These are phyloP conservation scores for Anolis apletophallus DNA, from an alignment of 2,797 vertebrate genomes.

Conservation along the genomic window DNA sequence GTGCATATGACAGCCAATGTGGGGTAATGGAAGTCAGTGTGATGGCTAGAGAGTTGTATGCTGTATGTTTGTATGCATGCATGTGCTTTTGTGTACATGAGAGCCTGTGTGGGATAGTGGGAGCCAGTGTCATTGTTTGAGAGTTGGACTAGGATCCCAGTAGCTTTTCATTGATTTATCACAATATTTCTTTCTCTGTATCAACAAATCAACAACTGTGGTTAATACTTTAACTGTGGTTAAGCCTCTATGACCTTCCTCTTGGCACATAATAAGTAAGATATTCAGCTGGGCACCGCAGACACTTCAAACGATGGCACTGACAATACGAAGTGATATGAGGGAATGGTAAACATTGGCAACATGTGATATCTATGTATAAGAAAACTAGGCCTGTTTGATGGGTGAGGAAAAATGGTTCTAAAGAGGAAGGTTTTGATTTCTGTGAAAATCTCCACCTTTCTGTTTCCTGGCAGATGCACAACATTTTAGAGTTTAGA, in stretches of 20 bases:
- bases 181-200: background rate
- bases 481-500: too few relatives aligned
- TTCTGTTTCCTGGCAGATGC: background rate
- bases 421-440: too few relatives aligned
- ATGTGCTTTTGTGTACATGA: background rate
- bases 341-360: too few relatives aligned
- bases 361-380: too few relatives aligned
- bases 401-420: too few relatives aligned
- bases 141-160: background rate
- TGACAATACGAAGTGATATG: background rate
- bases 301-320: background rate
- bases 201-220: background rate
- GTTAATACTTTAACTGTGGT: conserved; percentile 3
- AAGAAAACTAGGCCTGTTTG: too few relatives aligned
- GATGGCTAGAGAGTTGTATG: too few relatives aligned
- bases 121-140: too few relatives aligned
- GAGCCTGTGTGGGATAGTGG: background rate
- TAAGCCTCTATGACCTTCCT: background rate
- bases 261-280: background rate
- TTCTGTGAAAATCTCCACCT: background rate
- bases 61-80: too few relatives aligned
- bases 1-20: too few relatives aligned
- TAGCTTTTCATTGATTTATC: background rate
- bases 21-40: too few relatives aligned
- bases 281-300: too few relatives aligned